Percentiles rank a stretch among this genome's conserved stretches.
Evolutionary conservation across 1,140 invertebrate genomes (phyloP).

Genomic region (Piezodorus guildinii): DNA sequence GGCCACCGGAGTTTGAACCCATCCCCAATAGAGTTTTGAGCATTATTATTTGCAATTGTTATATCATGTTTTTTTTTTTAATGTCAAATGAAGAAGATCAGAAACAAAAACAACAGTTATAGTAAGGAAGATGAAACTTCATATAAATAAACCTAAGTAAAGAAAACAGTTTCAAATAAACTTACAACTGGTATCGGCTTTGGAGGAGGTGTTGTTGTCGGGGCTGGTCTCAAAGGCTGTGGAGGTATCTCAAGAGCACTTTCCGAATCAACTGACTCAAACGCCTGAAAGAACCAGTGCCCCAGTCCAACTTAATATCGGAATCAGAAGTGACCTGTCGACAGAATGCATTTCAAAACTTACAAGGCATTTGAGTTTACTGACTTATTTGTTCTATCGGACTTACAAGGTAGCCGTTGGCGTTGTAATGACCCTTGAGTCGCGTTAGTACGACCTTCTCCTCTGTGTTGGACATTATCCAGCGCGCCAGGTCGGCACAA

Average conservation of each 20-base stretch:
- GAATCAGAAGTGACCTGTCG: conserved; percentile 51
- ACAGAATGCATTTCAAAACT: no score
- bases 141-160: no score
- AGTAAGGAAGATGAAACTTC: no score
- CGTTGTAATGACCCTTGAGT: conserved; percentile 42
- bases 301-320: conserved; percentile 47
- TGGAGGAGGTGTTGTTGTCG: conserved; percentile 29
- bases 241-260: conserved; percentile 36
- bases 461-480: conserved; percentile 46
- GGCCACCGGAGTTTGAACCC: no score
- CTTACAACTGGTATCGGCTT: conserved; percentile 34
- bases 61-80: no score
- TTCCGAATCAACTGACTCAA: conserved; percentile 47
- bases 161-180: no score
- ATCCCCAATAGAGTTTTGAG: no score
- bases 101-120: no score
- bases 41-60: no score
- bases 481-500: conserved; percentile 40
- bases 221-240: conserved; percentile 43
- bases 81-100: no score
- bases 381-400: neutral
- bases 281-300: conserved; percentile 50
- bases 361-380: neutral
- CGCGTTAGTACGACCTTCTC: conserved; percentile 47
- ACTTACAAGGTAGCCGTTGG: conserved; percentile 51